Evolutionary conservation across 2,797 vertebrate species (phyloP).

Genomic region (Intellagama lesueurii): DNA sequence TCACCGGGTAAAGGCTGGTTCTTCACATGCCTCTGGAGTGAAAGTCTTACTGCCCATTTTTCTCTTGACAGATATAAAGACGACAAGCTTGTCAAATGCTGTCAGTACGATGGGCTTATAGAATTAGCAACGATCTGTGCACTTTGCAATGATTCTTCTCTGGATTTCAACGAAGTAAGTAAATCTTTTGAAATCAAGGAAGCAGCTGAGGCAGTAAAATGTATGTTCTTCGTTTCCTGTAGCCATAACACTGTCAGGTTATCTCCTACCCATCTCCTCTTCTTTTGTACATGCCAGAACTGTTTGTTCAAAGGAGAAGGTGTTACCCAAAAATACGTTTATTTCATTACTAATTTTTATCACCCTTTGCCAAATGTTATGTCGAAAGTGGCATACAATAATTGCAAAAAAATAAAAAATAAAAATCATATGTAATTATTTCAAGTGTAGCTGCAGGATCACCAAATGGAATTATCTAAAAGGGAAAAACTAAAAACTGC

Average conservation of each 20-base stretch:
- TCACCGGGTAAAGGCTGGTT: not conserved
- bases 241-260: no score
- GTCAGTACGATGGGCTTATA: conserved; percentile 90
- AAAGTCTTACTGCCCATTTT: conserved; percentile 15
- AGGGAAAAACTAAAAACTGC: no score
- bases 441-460: no score
- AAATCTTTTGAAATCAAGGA: conserved; percentile 14
- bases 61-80: conserved; percentile 85
- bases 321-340: not conserved
- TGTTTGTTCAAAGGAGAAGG: not conserved
- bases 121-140: conserved; percentile 97
- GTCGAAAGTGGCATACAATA: not conserved
- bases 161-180: conserved; percentile 96
- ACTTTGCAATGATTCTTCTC: conserved; percentile 96
- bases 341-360: no score
- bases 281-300: no score
- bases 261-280: no score
- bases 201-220: not conserved
- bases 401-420: not conserved
- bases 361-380: not conserved
- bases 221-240: no score
- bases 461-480: no score
- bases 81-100: conserved; percentile 85
- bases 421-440: no score
- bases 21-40: not conserved